A percentile compares a stretch with the other conserved stretches of the same genome.
These are phyloP conservation scores for Fabriciana adippe DNA, from an alignment of 2,888 invertebrate species.

Conservation along the genomic window DNA sequence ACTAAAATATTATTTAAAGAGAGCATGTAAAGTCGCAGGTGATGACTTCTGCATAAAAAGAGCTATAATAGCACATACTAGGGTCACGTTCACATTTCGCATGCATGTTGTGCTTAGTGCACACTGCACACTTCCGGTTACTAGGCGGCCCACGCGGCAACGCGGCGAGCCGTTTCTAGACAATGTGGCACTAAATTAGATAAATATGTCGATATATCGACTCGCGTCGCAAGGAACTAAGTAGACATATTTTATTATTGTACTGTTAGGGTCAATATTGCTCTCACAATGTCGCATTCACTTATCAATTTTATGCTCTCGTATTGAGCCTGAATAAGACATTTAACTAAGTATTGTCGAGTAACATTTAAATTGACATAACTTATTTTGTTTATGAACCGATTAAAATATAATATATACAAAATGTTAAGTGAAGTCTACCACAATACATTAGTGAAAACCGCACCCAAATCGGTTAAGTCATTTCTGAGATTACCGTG, in stretches of 20 bases:
- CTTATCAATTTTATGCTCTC: constrained; percentile 1
- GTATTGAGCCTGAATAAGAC: neutral
- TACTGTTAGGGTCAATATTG: constrained; percentile 10
- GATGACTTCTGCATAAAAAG: constrained; percentile 44
- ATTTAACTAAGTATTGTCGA: neutral
- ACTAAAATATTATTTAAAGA: neutral
- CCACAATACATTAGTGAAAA: no score
- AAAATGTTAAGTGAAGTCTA: no score
- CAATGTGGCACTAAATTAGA: constrained; percentile 44
- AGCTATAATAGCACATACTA: constrained; percentile 44
- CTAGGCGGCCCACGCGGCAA: constrained; percentile 42
- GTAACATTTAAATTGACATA: neutral
- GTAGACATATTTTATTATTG: constrained; percentile 51
- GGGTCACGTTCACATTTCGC: constrained; percentile 61
- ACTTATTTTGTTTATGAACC: no score
- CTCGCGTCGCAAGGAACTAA: constrained; percentile 35
- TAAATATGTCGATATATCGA: constrained; percentile 39
- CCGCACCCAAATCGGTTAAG: no score
- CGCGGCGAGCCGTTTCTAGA: constrained; percentile 34
- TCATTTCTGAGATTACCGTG: no score
- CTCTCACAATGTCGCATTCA: neutral
- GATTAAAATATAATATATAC: no score
- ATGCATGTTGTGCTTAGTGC: constrained; percentile 56
- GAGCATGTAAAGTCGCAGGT: neutral
- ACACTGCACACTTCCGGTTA: constrained; percentile 63